Conservation (phyloP, 2,113 vertebrate species). For the Acrocephalus arundinaceus region DNA sequence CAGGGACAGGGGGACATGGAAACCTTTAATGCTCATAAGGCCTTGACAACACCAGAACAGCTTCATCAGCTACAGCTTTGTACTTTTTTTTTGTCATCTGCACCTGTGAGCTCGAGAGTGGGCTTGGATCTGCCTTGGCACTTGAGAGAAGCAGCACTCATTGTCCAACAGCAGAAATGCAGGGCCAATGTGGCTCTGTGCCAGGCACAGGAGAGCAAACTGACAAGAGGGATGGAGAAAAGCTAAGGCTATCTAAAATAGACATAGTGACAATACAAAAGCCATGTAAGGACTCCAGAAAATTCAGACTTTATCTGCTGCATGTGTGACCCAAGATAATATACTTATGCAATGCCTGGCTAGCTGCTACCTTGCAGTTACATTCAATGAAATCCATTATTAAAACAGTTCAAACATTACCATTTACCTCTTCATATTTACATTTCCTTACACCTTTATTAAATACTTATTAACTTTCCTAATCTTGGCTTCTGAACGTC, state of each 20-base stretch:
- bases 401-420: conserved; percentile 17
- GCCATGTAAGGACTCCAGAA: neutral
- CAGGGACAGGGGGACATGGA: neutral
- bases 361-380: neutral
- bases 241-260: neutral
- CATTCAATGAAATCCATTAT: neutral
- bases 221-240: neutral
- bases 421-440: conserved; percentile 15
- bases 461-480: conserved; percentile 15
- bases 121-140: neutral
- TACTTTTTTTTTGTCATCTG: neutral
- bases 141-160: neutral
- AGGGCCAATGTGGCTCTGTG: accelerated
- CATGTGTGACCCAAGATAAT: neutral
- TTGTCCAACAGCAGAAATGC: neutral
- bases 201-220: neutral
- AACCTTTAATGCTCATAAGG: neutral
- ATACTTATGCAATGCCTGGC: neutral
- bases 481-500: conserved; percentile 6
- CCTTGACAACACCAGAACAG: neutral
- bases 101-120: accelerated
- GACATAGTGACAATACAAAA: neutral
- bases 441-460: conserved; percentile 5
- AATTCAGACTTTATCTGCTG: neutral
- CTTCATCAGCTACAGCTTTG: neutral